These are phyloP conservation scores for Megaceryle torquata DNA, from an alignment of 2,113 vertebrate species.

Conservation along the genomic window DNA sequence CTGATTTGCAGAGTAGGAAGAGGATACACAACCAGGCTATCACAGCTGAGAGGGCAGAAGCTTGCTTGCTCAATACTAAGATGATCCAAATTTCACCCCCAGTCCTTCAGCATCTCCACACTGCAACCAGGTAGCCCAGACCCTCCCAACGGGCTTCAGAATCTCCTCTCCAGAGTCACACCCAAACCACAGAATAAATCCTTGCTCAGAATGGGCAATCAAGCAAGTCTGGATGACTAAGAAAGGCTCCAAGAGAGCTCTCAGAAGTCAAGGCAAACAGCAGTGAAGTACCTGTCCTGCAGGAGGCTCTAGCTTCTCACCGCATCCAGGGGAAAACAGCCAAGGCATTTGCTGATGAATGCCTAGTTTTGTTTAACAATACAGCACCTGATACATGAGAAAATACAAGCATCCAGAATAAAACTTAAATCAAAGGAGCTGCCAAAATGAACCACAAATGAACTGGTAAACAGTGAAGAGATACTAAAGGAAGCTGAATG, in stretches of 20 bases:
- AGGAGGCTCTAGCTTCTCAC: neutral
- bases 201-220: neutral
- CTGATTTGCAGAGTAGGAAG: neutral
- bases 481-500: neutral
- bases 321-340: neutral
- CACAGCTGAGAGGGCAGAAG: neutral
- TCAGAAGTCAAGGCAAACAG: neutral
- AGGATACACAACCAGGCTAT: neutral
- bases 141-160: neutral
- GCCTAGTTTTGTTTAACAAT: neutral
- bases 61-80: neutral
- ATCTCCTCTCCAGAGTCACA: neutral
- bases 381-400: neutral
- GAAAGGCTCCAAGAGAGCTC: neutral
- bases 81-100: neutral
- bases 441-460: neutral
- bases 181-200: neutral
- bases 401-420: neutral
- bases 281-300: neutral
- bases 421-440: neutral
- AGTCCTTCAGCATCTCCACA: neutral
- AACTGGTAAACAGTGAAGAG: neutral
- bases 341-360: neutral
- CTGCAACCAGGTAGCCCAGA: neutral
- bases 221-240: neutral